Percentiles rank a stretch among this genome's conserved stretches.
Evolutionary conservation across 2,888 invertebrate genomes (phyloP).

Genomic region (Zeuzera pyrina): DNA sequence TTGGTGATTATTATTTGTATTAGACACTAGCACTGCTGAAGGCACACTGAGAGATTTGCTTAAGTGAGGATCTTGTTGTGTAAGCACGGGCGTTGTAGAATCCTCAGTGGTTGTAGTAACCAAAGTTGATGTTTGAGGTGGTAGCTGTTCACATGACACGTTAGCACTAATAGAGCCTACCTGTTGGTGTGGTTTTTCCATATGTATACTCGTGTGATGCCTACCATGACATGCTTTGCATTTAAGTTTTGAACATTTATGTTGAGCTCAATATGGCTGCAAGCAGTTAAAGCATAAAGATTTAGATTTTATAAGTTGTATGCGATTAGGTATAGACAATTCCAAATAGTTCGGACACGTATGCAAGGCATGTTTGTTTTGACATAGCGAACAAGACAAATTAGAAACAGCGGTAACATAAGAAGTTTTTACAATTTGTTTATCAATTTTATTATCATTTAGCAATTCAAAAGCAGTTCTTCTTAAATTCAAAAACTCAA

Average conservation of each 20-base stretch:
- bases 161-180: no score
- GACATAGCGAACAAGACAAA: background rate
- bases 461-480: conserved; percentile 1
- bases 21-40: background rate
- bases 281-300: conserved; percentile 5
- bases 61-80: background rate
- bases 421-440: background rate
- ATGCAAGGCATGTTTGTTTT: background rate
- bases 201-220: no score
- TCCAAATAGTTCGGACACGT: conserved; percentile 3
- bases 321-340: background rate
- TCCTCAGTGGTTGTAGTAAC: background rate
- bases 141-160: background rate
- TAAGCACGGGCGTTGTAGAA: background rate
- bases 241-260: conserved; percentile 4
- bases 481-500: background rate
- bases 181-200: no score
- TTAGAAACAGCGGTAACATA: no score
- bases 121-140: background rate
- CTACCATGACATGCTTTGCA: conserved; percentile 1
- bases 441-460: background rate
- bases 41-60: background rate
- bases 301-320: conserved; percentile 2
- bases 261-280: conserved; percentile 5
- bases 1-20: background rate